phyloP scores from a whole-genome alignment of 2,888 invertebrate genomes.

The Lordiphosa andalusiaca region DNA sequence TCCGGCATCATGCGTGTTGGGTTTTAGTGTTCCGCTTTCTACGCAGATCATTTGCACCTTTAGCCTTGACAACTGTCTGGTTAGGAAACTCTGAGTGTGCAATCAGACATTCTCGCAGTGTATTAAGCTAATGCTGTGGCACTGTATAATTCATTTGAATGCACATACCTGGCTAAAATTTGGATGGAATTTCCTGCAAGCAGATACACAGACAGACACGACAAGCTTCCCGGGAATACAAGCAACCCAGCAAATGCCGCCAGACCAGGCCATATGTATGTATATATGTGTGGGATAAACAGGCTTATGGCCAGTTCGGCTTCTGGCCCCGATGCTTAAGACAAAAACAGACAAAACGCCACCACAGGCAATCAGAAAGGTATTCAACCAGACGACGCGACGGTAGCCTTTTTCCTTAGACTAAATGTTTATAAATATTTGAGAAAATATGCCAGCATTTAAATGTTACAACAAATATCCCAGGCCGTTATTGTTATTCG shows the following conservation, averaged over 20 bases:
- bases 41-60: too few species aligned
- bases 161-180: constrained; percentile 29
- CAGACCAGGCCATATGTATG: background rate
- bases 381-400: constrained; percentile 31
- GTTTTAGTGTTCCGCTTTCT: too few species aligned
- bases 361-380: constrained; percentile 45
- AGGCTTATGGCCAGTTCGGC: constrained; percentile 5
- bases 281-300: background rate
- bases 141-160: constrained; percentile 45
- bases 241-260: constrained; percentile 1
- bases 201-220: constrained; percentile 23
- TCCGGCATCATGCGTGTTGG: too few species aligned
- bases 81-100: background rate
- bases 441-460: constrained; percentile 44
- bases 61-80: too few species aligned
- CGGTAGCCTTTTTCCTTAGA: constrained; percentile 12
- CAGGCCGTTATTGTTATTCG: constrained; percentile 30
- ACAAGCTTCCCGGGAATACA: constrained; percentile 12
- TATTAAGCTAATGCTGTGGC: constrained; percentile 34
- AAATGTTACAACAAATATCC: constrained; percentile 32
- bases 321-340: constrained; percentile 28
- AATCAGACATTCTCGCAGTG: constrained; percentile 30
- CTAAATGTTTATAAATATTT: constrained; percentile 49
- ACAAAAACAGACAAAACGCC: constrained; percentile 41
- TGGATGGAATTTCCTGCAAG: constrained; percentile 49